Base-by-base conservation (phyloP, 2,888 invertebrate genomes). In the Creontiades dilutus region DNA sequence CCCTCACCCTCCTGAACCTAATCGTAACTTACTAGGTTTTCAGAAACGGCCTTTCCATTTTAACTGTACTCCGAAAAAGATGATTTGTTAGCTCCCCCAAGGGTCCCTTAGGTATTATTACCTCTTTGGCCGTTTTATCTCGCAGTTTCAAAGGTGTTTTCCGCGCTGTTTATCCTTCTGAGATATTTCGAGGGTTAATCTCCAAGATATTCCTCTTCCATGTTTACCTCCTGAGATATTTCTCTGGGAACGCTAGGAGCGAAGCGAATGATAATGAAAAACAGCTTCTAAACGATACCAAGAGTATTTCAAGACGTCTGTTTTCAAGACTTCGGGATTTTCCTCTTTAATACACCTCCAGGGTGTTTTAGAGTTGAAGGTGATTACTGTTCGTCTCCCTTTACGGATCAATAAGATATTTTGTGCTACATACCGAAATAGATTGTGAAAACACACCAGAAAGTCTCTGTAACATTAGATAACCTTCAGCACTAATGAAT, bases 11-110 rank as follows among this genome's bases (percentile, higher is more conserved):
- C 23, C 5, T n/a, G 68, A 68, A 68, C 23, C 68, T 68, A 68
- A 68, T 68, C 68, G 68, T 68, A 68, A 68, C 68, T 68, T 68
- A 68, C 68, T 68, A 27, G 68, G 68, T 23, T 68, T 68, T 68
- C 68, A 68, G 23, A n/a, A 19, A 19, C 61, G 68, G 23, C 68
- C 68, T 23, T 27, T 68, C 27, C 68, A 27, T 68, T 68, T 68
- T 68, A 68, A 23, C 23, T 68, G 5, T 37, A 23, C 68, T 68
- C 68, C 27, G 68, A 68, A 68, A 68, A 68, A 68, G 68, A 68
- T 68, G 68, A 68, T 68, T 68, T 68, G 68, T 68, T 68, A 23
- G 68, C 23, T 68, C 23, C 68, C 68, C 27, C 0, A 23, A 23
- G 68, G 68, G n/a, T 61, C 68, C 11, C 68, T 19, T n/a, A 19